phyloP scores from a whole-genome alignment of 2,113 vertebrate species.

The Blennius ocellaris region DNA sequence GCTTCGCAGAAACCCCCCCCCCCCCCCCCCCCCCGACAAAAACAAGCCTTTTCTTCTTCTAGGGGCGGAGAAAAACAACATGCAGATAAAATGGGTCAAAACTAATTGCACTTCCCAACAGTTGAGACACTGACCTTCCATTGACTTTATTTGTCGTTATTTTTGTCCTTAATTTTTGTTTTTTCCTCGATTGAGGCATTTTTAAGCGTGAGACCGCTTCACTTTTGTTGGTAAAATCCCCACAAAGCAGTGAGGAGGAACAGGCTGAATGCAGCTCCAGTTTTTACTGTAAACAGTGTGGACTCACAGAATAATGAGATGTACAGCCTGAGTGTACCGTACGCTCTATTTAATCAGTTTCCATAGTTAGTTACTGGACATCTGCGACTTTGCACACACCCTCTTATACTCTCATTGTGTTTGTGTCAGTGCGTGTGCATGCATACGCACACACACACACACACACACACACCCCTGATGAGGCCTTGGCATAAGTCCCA shows the following conservation, averaged over 20 bases:
- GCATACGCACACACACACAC: constrained; percentile 32
- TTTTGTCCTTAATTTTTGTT: constrained; percentile 4
- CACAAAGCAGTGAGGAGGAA: not conserved
- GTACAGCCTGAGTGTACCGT: constrained; percentile 28
- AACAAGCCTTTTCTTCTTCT: not conserved
- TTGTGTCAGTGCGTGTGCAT: not conserved
- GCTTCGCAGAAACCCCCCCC: constrained; percentile 5
- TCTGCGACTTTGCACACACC: constrained; percentile 54
- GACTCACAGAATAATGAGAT: constrained; percentile 1
- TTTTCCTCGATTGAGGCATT: constrained; percentile 12
- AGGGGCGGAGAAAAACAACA: not conserved
- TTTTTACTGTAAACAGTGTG: constrained; percentile 17
- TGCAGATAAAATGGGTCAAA: constrained; percentile 25
- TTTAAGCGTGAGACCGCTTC: not conserved
- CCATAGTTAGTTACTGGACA: constrained; percentile 47
- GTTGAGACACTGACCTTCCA: constrained; percentile 22
- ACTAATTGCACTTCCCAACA: constrained; percentile 15
- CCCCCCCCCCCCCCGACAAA: no score
- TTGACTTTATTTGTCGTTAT: constrained; percentile 25
- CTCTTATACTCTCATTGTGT: constrained; percentile 8
- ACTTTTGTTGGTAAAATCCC: not conserved
- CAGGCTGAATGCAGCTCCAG: not conserved
- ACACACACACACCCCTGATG: constrained; percentile 17
- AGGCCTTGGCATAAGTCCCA: constrained; percentile 58
- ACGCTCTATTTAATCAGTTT: constrained; percentile 55